These are phyloP conservation scores for Protodeltote pygarga DNA, from an alignment of 2,888 invertebrate species.

Conservation along the genomic window DNA sequence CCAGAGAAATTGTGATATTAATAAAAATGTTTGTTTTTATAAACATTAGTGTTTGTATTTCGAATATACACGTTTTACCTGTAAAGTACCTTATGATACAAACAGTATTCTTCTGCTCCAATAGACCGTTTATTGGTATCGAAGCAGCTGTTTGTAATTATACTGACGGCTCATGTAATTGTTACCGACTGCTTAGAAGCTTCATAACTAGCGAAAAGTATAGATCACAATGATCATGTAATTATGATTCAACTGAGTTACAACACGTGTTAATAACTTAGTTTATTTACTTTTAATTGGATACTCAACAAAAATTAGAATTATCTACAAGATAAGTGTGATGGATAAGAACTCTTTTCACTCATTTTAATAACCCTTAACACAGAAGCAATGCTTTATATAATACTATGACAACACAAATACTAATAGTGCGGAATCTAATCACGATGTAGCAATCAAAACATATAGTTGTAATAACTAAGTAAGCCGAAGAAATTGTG, in stretches of 20 bases:
- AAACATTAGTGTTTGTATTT: slow-evolving; percentile 37
- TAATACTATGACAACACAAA: slow-evolving; percentile 19
- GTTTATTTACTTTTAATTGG: slow-evolving; percentile 3
- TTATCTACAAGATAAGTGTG: too few relatives aligned
- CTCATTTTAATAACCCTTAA: neutral
- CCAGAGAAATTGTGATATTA: slow-evolving; percentile 85
- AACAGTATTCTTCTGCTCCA: slow-evolving; percentile 28
- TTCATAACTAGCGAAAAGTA: slow-evolving; percentile 31
- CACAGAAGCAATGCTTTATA: slow-evolving; percentile 11
- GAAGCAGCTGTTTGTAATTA: slow-evolving; percentile 35
- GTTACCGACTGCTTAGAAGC: slow-evolving; percentile 46
- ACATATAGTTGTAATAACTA: slow-evolving; percentile 12
- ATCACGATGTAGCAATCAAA: slow-evolving; percentile 31
- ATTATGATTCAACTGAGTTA: slow-evolving; percentile 35
- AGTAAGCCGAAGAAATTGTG: slow-evolving; percentile 45
- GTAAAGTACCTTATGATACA: slow-evolving; percentile 2
- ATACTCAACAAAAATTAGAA: too few relatives aligned
- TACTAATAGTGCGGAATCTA: slow-evolving; percentile 16
- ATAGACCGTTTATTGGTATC: slow-evolving; percentile 25
- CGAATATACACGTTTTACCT: neutral
- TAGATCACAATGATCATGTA: slow-evolving; percentile 17
- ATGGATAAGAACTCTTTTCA: neutral
- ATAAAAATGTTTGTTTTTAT: slow-evolving; percentile 77
- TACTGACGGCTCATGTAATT: slow-evolving; percentile 47
- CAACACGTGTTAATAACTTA: slow-evolving; percentile 11